Evolutionary conservation across 2,113 vertebrate genomes (phyloP), one percentile per base, ranked within the genome.

Genomic region (Pagrus major): DNA sequence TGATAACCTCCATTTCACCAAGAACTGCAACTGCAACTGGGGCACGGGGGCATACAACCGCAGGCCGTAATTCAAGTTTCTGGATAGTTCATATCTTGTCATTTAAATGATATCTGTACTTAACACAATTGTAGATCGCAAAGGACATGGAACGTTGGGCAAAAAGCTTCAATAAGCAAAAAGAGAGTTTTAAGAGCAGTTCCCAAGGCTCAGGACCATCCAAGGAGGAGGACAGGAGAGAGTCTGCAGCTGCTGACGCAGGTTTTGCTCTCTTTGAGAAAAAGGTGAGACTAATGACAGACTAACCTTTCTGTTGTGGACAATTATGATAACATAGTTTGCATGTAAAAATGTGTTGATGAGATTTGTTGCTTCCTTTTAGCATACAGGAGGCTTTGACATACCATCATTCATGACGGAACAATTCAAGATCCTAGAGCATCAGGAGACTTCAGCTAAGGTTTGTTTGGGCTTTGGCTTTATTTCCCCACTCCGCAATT

Each of bases 111-210:
- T 27, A 37, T 18, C 23, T 41, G 37, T 18, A 3, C 46, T 67
- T 23, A 3, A 18, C 56, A 31, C 9, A 61, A 69, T 76, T 80
- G 47, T 76, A 99, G 98, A 99, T 99, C n/a, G 97, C 97, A 44
- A 98, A 99, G 91, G 97, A 99, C 85, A 99, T 99, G 98, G 97
- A 97, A 54, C 97, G 97, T 44, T 99, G 98, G 98, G 97, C 97
- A 46, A 98, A 99, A 94, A 98, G 96, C 79, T 90, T 98, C 80
- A 99, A 99, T 87, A 99, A 98, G 80, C 97, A 98, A 88, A 99
- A 99, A 51, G 97, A 98, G 86, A 97, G 96, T 84, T 96, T 97
- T 88, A 99, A 95, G 86, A 96, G 96, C 49, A 96, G 95, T 89
- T 97, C 96, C 84, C 97, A 97, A 86, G 94, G 96, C 0, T 86